Evolutionary conservation across 2,797 vertebrate genomes (phyloP).

Genomic region (Liasis olivaceus): DNA sequence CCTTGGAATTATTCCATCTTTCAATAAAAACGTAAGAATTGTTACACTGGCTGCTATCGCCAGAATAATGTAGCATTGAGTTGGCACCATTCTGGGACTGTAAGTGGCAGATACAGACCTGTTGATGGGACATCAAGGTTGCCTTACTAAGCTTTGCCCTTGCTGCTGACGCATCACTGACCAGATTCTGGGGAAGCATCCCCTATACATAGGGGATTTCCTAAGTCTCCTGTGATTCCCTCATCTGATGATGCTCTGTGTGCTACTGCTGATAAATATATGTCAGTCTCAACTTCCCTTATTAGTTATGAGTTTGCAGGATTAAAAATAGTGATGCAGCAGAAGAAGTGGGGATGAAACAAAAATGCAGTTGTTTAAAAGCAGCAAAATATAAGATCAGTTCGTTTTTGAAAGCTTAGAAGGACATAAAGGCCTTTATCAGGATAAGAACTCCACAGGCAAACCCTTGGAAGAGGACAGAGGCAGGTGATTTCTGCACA

Average conservation of each 20-base stretch:
- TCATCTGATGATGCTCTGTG: background rate
- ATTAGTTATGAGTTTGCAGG: background rate
- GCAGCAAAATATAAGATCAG: too few relatives aligned
- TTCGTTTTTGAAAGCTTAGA: too few relatives aligned
- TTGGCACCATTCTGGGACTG: background rate
- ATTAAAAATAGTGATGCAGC: too few relatives aligned
- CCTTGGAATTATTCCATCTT: background rate
- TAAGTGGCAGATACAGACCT: background rate
- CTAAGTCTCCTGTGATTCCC: background rate
- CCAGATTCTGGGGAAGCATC: background rate
- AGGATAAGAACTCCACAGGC: too few relatives aligned
- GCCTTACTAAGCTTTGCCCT: too few relatives aligned
- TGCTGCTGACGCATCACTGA: background rate
- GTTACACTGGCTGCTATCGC: too few relatives aligned
- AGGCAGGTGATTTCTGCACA: background rate
- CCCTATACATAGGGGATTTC: background rate
- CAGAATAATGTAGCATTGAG: background rate
- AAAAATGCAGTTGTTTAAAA: too few relatives aligned
- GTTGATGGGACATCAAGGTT: background rate
- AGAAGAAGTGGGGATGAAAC: too few relatives aligned
- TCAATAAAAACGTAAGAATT: background rate
- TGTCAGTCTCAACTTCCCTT: background rate
- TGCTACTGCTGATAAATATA: background rate
- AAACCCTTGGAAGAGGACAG: background rate
- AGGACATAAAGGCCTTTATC: too few relatives aligned